Conservation (phyloP, 2,113 vertebrate genomes). For the Phalacrocorax carbo region DNA sequence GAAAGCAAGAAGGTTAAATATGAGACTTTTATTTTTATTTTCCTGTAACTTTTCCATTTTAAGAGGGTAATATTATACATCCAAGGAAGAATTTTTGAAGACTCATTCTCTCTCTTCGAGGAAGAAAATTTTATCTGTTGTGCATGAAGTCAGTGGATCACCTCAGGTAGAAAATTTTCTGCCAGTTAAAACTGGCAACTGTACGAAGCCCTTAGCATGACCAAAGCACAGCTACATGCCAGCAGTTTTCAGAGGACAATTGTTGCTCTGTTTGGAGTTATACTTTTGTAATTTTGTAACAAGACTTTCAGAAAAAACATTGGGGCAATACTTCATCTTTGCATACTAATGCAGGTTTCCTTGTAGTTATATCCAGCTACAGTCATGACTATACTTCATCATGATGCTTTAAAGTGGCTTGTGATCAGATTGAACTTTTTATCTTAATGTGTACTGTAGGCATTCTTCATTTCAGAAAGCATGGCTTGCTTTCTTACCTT, state of each 20-base stretch:
- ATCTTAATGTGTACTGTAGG: not conserved
- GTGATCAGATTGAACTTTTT: not conserved
- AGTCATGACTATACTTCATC: not conserved
- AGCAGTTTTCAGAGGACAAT: not conserved
- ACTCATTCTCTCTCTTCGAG: not conserved
- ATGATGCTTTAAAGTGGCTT: not conserved
- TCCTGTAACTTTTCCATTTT: not conserved
- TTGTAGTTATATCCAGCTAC: not conserved
- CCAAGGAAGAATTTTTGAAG: not conserved
- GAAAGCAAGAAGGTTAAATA: not conserved
- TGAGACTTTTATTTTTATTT: not conserved
- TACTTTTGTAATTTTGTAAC: not conserved
- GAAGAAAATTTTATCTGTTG: not conserved
- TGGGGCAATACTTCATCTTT: not conserved
- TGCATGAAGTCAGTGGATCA: accelerated
- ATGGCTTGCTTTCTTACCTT: not conserved
- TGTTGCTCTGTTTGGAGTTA: not conserved
- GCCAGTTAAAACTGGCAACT: not conserved
- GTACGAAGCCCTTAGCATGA: not conserved
- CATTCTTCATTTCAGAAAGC: not conserved
- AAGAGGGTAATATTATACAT: not conserved
- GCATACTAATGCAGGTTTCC: not conserved
- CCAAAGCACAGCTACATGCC: accelerated
- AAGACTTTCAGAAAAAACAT: not conserved
- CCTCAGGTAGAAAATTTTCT: not conserved